phyloP scores from a whole-genome alignment of 2,888 invertebrate species.

The Mesodorylaimus sp. region DNA sequence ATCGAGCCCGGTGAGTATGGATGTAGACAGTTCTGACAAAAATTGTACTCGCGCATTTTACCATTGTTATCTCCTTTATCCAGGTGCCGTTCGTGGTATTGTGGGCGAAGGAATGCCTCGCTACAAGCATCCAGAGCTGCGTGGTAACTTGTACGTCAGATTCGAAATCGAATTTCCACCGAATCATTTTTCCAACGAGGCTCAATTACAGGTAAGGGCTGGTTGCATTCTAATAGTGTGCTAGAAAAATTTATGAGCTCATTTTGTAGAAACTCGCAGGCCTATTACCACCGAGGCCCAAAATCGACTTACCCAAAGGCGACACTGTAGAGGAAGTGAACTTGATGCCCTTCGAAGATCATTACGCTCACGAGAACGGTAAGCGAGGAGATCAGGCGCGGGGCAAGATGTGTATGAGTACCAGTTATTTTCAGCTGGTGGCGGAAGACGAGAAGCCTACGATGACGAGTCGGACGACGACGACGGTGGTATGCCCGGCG shows the following conservation, averaged over 20 bases:
- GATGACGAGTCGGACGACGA: constrained; percentile 49
- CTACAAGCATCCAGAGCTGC: constrained; percentile 60
- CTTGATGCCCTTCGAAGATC: constrained; percentile 35
- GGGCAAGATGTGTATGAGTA: constrained; percentile 23
- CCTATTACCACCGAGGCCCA: constrained; percentile 52
- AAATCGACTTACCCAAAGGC: constrained; percentile 45
- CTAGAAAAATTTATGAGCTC: background rate
- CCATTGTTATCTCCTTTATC: constrained; percentile 13
- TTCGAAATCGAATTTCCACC: constrained; percentile 70
- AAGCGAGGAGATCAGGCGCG: background rate
- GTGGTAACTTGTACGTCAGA: constrained; percentile 65
- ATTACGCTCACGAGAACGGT: constrained; percentile 48
- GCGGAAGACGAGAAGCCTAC: constrained; percentile 49
- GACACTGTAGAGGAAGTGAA: constrained; percentile 71
- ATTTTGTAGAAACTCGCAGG: constrained; percentile 46
- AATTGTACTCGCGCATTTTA: background rate
- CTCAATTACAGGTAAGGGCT: constrained; percentile 39
- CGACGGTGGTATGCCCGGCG: constrained; percentile 37
- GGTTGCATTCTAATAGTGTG: too few relatives aligned
- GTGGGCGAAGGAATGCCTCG: constrained; percentile 75
- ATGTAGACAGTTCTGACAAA: background rate
- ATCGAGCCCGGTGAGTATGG: constrained; percentile 52
- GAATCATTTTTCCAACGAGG: constrained; percentile 53
- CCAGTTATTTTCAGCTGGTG: constrained; percentile 37
- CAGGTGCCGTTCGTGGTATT: constrained; percentile 48